Evolutionary conservation across 2,888 invertebrate species (phyloP).

Genomic region (Protonemura montana): DNA sequence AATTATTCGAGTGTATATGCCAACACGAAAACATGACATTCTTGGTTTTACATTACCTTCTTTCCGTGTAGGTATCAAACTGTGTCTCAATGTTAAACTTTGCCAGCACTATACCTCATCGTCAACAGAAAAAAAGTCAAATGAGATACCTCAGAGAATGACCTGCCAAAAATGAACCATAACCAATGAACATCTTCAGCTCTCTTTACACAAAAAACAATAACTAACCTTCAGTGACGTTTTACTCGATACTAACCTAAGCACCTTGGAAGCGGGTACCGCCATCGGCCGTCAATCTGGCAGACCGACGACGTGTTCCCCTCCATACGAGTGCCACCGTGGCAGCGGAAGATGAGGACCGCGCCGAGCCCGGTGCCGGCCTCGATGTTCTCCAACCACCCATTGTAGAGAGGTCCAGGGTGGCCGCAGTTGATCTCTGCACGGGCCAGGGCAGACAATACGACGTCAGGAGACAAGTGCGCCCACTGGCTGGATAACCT

Average conservation of each 20-base stretch:
- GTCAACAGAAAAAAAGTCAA: no score
- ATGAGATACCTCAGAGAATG: no score
- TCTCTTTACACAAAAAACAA: no score
- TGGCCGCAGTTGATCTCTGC: slow-evolving; percentile 96
- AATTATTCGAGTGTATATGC: no score
- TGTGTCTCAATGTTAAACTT: no score
- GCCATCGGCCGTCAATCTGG: slow-evolving; percentile 93
- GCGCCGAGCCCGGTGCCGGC: slow-evolving; percentile 90
- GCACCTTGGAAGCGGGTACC: slow-evolving; percentile 90
- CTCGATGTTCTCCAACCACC: slow-evolving; percentile 92
- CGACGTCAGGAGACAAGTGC: slow-evolving; percentile 35
- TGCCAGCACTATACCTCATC: no score
- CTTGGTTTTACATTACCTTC: no score
- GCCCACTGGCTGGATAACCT: background rate
- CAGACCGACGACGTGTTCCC: slow-evolving; percentile 92
- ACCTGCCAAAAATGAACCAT: no score
- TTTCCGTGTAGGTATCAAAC: no score
- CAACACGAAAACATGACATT: no score
- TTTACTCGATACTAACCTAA: slow-evolving; percentile 66
- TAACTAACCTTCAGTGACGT: no score
- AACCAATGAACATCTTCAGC: slow-evolving; percentile 45
- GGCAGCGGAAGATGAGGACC: slow-evolving; percentile 91
- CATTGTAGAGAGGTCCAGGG: slow-evolving; percentile 93
- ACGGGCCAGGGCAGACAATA: slow-evolving; percentile 50
- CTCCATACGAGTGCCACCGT: slow-evolving; percentile 88